Evolutionary conservation across 2,888 invertebrate genomes (phyloP), one percentile per base, ranked within the genome.

Genomic region (Plebejus melissa): DNA sequence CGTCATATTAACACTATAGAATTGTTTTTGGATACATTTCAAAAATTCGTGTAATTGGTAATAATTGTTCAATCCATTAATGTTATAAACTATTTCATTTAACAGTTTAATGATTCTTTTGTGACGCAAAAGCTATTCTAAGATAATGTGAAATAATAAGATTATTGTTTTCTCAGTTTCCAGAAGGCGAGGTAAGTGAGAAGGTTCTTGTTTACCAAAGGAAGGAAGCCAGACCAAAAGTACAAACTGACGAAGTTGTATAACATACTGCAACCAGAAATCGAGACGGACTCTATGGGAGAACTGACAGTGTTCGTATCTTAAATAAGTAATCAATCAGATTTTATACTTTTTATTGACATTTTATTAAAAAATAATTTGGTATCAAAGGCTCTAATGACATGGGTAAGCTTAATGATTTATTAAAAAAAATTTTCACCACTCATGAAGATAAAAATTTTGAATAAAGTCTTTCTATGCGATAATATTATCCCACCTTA

Each of bases 181-280:
- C 93, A 0, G 87, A 89, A 83, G 91, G 91, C 71, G 91, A 92
- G 77, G 90, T 92, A 0, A 85, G 93, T 0, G 87, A 88, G 78
- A 90, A 87, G 0, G 85, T 93, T 32, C 81, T 92, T n/a, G 85
- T 93, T 70, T 91, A 85, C 80, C 82, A 88, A 81, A 90, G 87
- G 77, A 81, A 81, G 11, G 81, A 80, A 69, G 80, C 78, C 75
- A 82, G 79, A 69, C 77, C 84, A 22, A 80, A 80, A 50, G 80
- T 81, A 11, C 80, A 82, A 4, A 58, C 80, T 2, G 89, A 90
- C 80, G 85, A 86, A 46, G 80, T 81, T 1, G 82, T 86, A 38
- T 90, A 88, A 83, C 79, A 46, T 16, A 28, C 41, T 28, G 36
- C 38, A 72, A 38, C 50, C 41, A 13, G 69, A 75, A 50, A 36